Evolutionary conservation across 2,113 vertebrate species (phyloP).

Genomic region (Platichthys flesus): DNA sequence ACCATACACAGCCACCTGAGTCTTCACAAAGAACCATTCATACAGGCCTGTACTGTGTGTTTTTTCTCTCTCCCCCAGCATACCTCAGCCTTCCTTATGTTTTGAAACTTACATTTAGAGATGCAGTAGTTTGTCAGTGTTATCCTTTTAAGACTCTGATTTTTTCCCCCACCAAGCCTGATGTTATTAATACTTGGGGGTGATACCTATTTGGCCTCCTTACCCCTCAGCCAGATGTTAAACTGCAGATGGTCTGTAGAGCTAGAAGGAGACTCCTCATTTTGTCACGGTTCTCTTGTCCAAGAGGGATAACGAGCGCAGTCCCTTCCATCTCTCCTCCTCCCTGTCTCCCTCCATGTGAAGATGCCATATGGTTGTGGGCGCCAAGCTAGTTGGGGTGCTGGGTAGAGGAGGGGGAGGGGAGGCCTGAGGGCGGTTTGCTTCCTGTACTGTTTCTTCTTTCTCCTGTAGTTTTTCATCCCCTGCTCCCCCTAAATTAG

Average conservation of each 20-base stretch:
- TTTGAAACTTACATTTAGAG: conserved; percentile 18
- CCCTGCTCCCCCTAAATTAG: conserved; percentile 36
- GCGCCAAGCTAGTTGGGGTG: conserved; percentile 46
- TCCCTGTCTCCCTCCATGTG: conserved; percentile 11
- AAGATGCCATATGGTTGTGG: conserved; percentile 67
- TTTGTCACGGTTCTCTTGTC: not conserved
- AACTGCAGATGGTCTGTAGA: not conserved
- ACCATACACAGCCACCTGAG: conserved; percentile 10
- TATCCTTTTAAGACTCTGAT: not conserved
- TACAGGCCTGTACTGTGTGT: conserved; percentile 3
- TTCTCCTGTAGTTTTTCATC: conserved; percentile 39
- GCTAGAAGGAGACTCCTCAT: not conserved
- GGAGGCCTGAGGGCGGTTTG: conserved; percentile 35
- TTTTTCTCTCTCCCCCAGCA: conserved; percentile 9
- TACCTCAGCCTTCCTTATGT: conserved; percentile 3
- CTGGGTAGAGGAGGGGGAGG: conserved; percentile 28
- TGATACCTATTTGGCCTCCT: not conserved
- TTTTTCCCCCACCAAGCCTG: not conserved
- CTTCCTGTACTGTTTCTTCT: conserved; percentile 34
- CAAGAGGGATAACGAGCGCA: not conserved
- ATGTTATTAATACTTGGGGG: not conserved
- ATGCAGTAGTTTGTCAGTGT: conserved; percentile 4
- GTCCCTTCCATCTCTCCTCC: not conserved
- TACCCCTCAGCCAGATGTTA: not conserved
- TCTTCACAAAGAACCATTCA: conserved; percentile 70